Evolutionary conservation across 2,797 vertebrate species (phyloP), one percentile per base, ranked within the genome.

Genomic region (Fratercula arctica): DNA sequence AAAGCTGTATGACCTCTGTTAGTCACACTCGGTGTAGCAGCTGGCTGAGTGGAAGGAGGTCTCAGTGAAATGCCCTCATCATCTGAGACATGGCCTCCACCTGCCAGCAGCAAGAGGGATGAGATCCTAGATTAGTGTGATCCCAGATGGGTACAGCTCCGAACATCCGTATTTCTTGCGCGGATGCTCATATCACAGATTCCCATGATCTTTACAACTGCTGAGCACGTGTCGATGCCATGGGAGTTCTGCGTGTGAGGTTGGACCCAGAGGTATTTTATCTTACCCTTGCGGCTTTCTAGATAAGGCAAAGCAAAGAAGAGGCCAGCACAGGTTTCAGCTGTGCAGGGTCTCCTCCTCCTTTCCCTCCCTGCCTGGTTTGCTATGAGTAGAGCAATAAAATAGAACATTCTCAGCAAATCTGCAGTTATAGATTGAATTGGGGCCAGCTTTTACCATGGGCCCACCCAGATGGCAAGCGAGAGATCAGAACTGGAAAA

Each of bases 211-310:
- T 90, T 66, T 74, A 61, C 43, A 48, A 46, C 28, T 17, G 24
- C 72, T 85, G 56, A 88, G 48, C 37, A 67, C 5, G 5, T 1
- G 2, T 17, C 2, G 3, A 24, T 67, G 68, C 23, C 53, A 26
- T 0, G 0, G 48, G 11, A 88, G 24, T 16, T 51, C 45, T 4
- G 1, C 1, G 2, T 33, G 31, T 17, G 33, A 56, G 50, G n/a
- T 7, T 37, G 53, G 45, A 76, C 60, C 28, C 5, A 1, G 11
- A 67, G 50, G 19, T 43, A 45, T 90, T 81, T 1, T 28, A 26
- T 35, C 46, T 59, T 48, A 72, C 20, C 19, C 21, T n/a, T n/a
- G 45, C 0, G 10, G 45, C 25, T 82, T 85, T 82, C 59, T 51
- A 69, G 75, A 26, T 35, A 54, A 87, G 31, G 25, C 8, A 63